Conservation (phyloP, 2,888 invertebrate species). For the Apotomis turbidana region DNA sequence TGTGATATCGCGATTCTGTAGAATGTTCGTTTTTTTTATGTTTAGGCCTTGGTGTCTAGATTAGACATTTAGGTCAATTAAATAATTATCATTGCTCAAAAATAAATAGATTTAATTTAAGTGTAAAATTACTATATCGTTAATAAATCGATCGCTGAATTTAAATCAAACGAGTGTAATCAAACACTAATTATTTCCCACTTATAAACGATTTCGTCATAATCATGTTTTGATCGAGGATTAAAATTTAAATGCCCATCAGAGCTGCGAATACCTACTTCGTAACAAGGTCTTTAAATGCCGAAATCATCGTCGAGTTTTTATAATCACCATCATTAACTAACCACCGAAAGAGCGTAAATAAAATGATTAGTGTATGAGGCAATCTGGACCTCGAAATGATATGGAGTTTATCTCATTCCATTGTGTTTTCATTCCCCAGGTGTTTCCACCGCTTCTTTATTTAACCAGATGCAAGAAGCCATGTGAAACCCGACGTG, state of each 20-base stretch:
- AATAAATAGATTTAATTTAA: no score
- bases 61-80: no score
- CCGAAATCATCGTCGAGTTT: constrained; percentile 47
- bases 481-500: constrained; percentile 67
- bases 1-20: not conserved
- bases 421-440: constrained; percentile 57
- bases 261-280: constrained; percentile 25
- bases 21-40: not conserved
- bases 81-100: no score
- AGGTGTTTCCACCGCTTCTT: constrained; percentile 50
- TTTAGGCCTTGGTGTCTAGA: not conserved
- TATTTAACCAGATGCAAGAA: constrained; percentile 76
- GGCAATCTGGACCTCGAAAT: constrained; percentile 62
- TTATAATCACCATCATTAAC: constrained; percentile 50
- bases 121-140: not conserved
- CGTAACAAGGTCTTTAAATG: constrained; percentile 34
- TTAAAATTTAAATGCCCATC: constrained; percentile 24
- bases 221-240: constrained; percentile 31
- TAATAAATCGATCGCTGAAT: constrained; percentile 13
- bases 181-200: constrained; percentile 25
- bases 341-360: constrained; percentile 56
- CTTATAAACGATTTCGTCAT: constrained; percentile 36
- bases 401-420: constrained; percentile 62
- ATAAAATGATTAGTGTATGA: constrained; percentile 59
- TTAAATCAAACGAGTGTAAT: constrained; percentile 17